These are phyloP conservation scores for Atherinosoma microstoma DNA, from an alignment of 2,797 vertebrate species.

Conservation along the genomic window DNA sequence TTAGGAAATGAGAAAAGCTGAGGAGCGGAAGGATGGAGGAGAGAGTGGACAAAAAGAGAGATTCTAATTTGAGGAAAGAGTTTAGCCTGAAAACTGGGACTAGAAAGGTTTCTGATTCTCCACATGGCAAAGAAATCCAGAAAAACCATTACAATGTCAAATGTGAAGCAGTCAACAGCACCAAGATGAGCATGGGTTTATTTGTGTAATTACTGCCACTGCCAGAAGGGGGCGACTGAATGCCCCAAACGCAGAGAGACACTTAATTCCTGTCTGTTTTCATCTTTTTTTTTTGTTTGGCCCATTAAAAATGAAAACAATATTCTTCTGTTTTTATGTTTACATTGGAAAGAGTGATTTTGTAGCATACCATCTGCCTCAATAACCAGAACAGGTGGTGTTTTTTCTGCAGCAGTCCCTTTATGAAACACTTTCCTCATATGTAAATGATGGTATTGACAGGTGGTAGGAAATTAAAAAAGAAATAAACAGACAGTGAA, in stretches of 20 bases:
- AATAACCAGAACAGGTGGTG: slow-evolving; percentile 57
- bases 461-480: slow-evolving; percentile 44
- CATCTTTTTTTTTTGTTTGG: slow-evolving; percentile 10
- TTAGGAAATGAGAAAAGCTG: neutral
- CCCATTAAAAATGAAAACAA: slow-evolving; percentile 2
- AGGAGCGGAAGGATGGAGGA: neutral
- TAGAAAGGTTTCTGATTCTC: neutral
- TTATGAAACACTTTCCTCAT: slow-evolving; percentile 48
- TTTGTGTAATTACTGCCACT: slow-evolving; percentile 2
- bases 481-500: slow-evolving; percentile 18
- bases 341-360: slow-evolving; percentile 26
- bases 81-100: no score
- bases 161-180: neutral
- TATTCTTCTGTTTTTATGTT: slow-evolving; percentile 32
- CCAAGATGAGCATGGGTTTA: neutral
- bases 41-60: neutral
- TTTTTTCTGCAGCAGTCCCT: slow-evolving; percentile 18
- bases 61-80: neutral
- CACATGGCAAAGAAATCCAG: neutral
- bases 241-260: neutral
- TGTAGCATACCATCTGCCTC: slow-evolving; percentile 50
- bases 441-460: slow-evolving; percentile 59
- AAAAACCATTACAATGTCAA: neutral
- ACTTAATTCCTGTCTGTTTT: slow-evolving; percentile 13
- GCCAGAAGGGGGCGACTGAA: slow-evolving; percentile 11